A percentile compares a stretch with the other conserved stretches of the same genome.
These are phyloP conservation scores for Numenius phaeopus DNA, from an alignment of 2,797 vertebrate genomes.

Conservation along the genomic window DNA sequence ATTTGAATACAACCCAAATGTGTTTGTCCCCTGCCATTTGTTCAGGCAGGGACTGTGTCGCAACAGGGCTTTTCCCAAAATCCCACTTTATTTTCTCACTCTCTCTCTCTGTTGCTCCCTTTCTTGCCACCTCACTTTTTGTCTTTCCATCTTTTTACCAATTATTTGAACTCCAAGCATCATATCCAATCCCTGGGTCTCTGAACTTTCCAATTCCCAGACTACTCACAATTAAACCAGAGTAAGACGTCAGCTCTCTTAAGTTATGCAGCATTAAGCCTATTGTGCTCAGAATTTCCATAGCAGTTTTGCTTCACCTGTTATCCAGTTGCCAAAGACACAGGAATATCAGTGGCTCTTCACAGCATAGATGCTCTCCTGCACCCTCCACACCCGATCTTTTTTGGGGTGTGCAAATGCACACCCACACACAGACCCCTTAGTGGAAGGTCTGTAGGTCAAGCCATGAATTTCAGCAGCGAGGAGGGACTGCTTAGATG, in stretches of 20 bases:
- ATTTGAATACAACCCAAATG: not conserved
- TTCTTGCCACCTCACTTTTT: not conserved
- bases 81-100: not conserved
- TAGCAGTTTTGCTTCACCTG: not conserved
- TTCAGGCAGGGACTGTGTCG: not conserved
- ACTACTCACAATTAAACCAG: not conserved
- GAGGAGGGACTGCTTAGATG: not conserved
- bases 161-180: not conserved
- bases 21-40: not conserved
- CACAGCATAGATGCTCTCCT: not conserved
- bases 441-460: not conserved
- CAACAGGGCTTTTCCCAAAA: not conserved
- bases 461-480: not conserved
- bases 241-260: fast-evolving
- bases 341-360: not conserved
- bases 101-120: not conserved
- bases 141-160: not conserved
- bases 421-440: not conserved
- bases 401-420: not conserved
- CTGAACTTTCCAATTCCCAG: not conserved
- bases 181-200: not conserved
- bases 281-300: not conserved
- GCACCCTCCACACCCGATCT: not conserved
- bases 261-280: not conserved
- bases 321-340: not conserved